These are phyloP conservation scores for Pogonognathellus flavescens DNA, from an alignment of 1,140 invertebrate species.

Conservation along the genomic window DNA sequence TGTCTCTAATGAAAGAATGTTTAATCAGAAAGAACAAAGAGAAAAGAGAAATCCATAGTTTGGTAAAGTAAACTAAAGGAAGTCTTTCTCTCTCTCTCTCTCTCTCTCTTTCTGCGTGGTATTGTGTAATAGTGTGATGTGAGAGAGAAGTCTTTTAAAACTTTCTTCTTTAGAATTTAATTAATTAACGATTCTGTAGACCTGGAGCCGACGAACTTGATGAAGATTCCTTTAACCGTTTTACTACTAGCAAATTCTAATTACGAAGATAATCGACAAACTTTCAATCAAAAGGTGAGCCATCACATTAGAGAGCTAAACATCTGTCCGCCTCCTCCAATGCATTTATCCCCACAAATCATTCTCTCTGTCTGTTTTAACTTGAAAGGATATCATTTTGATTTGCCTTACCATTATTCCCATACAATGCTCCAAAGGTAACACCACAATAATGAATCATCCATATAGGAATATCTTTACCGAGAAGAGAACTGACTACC, in stretches of 20 bases:
- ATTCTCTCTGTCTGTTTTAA: too few species aligned
- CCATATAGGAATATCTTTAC: too few species aligned
- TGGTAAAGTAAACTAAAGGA: not conserved
- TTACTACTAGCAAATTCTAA: constrained; percentile 4
- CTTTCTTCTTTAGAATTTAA: constrained; percentile 19
- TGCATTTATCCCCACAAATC: too few species aligned
- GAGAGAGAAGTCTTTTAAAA: not conserved
- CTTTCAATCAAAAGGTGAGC: constrained; percentile 48
- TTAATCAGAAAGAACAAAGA: constrained; percentile 45
- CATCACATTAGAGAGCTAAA: not conserved
- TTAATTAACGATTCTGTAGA: constrained; percentile 20
- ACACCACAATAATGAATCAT: too few species aligned
- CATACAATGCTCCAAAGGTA: too few species aligned
- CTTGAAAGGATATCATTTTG: too few species aligned
- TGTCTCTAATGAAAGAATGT: constrained; percentile 30
- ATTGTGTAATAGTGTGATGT: not conserved
- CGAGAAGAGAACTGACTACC: too few species aligned
- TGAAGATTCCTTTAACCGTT: not conserved
- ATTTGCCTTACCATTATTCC: too few species aligned
- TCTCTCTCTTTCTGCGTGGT: too few species aligned
- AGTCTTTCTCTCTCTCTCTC: not conserved
- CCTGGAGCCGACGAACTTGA: not conserved
- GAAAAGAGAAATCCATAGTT: not conserved
- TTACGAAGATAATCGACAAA: constrained; percentile 44
- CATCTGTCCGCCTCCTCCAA: too few species aligned